phyloP scores from a whole-genome alignment of 2,113 vertebrate genomes.

The Atractosteus spatula region DNA sequence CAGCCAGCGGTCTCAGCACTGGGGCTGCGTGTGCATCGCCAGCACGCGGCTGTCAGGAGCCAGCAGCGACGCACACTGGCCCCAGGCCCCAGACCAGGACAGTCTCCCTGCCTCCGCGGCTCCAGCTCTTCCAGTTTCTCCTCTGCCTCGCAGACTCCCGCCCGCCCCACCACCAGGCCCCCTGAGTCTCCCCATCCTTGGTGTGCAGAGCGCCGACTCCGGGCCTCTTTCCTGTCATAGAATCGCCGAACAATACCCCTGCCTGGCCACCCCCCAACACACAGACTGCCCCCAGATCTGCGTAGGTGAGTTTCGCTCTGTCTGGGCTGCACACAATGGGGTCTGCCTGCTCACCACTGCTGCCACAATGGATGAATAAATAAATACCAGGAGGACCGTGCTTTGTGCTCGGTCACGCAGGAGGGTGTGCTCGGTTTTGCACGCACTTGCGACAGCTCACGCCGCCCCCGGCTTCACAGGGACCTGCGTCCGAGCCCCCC shows the following conservation, averaged over 20 bases:
- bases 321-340: background rate
- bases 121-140: background rate
- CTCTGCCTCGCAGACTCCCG: conserved; percentile 27
- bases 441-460: no score
- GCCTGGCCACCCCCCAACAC: background rate
- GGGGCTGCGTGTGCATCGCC: no score
- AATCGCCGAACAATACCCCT: conserved; percentile 45
- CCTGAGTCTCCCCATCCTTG: conserved; percentile 48
- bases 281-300: conserved; percentile 23
- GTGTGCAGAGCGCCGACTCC: conserved; percentile 50
- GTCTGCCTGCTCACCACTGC: no score
- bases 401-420: no score
- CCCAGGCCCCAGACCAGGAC: no score
- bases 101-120: background rate
- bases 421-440: no score
- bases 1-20: no score
- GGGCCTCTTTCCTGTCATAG: conserved; percentile 57
- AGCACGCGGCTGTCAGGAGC: no score
- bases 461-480: no score
- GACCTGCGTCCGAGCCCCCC: no score
- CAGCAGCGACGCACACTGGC: no score
- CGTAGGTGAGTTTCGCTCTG: conserved; percentile 27
- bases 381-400: conserved; percentile 1
- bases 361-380: conserved; percentile 5
- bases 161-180: conserved; percentile 38